Base-by-base conservation (phyloP, 1,140 invertebrate genomes). In the Drosophila triauraria region DNA sequence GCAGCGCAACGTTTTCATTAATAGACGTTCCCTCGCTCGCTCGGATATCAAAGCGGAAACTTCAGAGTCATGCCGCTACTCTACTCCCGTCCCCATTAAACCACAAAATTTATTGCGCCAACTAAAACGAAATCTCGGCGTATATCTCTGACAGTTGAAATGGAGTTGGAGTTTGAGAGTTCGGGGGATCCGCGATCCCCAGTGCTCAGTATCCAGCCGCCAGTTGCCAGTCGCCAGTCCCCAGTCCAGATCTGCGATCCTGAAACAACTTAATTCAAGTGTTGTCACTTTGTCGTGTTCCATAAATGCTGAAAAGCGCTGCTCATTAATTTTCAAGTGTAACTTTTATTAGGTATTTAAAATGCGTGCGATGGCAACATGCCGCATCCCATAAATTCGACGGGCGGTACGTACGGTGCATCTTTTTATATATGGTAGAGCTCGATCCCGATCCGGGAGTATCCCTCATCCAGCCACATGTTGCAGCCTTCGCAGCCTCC, bases 271-370 rank as follows among this genome's bases (percentile, higher is more conserved):
- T 90, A 90, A 90, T 90, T 90, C 85, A 79, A 85, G 85, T 90
- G 85, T 90, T 90, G 85, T 90, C 85, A 90, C 85, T 90, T 90
- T 90, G 85, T 90, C 75, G 85, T 85, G 78, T 80, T 79, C 81
- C 85, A 79, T 79, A 90, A 85, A 90, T 79, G 78, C 70, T 75
- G 44, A 57, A 85, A 90, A 90, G 84, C 75, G 78, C 67, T 90
- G 85, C 85, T 90, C 85, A 90, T 90, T 90, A 90, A 90, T 90
- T 90, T 90, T 90, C 85, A 90, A 90, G 85, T 90, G 85, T 90
- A 90, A 90, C 86, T 90, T 90, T 90, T 90, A 90, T 90, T 90
- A 90, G 85, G 75, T 85, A 90, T 90, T 90, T 90, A 90, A 56
- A 87, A 90, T 90, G 85, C 85, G 81, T 90, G 84, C 83, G 80